Conservation (phyloP, 2,797 vertebrate genomes). For the Agapornis canus region DNA sequence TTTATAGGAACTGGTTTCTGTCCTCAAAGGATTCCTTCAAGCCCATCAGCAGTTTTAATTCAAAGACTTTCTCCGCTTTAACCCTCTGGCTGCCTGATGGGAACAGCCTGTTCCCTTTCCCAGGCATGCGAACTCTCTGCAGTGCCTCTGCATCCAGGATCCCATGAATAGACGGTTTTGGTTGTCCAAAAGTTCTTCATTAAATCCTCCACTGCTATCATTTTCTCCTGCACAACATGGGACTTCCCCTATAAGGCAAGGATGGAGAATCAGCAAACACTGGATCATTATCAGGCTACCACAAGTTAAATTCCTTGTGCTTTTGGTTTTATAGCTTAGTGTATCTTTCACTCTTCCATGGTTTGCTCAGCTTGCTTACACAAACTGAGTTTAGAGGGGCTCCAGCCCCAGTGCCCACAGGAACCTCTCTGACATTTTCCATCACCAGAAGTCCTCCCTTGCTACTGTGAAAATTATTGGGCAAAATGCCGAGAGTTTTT, state of each 20-base stretch:
- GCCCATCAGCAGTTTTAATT: neutral
- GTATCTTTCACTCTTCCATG: neutral
- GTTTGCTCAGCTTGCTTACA: neutral
- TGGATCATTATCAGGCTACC: neutral
- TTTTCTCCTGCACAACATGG: neutral
- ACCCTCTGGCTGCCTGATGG: neutral
- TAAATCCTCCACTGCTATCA: neutral
- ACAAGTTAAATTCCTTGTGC: neutral
- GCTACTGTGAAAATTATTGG: neutral
- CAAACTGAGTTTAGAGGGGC: rapidly evolving
- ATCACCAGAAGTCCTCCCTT: neutral
- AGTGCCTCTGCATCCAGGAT: neutral
- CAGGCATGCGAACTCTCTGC: neutral
- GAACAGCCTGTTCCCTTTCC: rapidly evolving
- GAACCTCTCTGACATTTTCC: neutral
- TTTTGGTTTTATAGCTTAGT: neutral
- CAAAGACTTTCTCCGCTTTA: neutral
- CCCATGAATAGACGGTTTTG: rapidly evolving
- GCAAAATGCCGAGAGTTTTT: neutral
- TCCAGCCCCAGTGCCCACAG: neutral
- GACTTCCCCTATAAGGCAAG: neutral
- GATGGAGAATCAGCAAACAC: neutral
- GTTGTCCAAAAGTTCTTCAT: neutral
- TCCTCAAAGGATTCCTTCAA: slow-evolving; percentile 26
- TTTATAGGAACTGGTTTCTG: slow-evolving; percentile 11